Evolutionary conservation across 1,140 invertebrate genomes (phyloP).

Genomic region (Drosophila sproati): DNA sequence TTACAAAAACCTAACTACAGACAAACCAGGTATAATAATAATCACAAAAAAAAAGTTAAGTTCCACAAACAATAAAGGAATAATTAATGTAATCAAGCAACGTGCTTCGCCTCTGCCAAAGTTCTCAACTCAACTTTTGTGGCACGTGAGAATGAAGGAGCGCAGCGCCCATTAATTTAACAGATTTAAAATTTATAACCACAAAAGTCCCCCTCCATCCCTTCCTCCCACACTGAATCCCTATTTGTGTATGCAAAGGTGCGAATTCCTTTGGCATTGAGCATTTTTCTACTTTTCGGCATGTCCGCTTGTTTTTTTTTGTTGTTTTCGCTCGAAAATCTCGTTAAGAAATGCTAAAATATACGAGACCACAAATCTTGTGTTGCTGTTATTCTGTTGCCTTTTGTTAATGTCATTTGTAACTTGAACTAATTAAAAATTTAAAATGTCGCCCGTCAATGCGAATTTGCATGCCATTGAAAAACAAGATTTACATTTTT

Average conservation of each 20-base stretch:
- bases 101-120: constrained; percentile 47
- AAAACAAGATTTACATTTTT: constrained; percentile 12
- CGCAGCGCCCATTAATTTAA: constrained; percentile 74
- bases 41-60: constrained; percentile 34
- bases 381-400: constrained; percentile 47
- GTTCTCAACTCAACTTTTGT: constrained; percentile 48
- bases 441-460: constrained; percentile 42
- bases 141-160: constrained; percentile 72
- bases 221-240: neutral
- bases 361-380: constrained; percentile 72
- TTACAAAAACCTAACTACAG: constrained; percentile 39
- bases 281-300: constrained; percentile 27
- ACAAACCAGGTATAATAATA: constrained; percentile 7
- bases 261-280: constrained; percentile 58
- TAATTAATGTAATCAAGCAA: constrained; percentile 83
- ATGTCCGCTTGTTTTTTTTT: constrained; percentile 39
- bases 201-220: constrained; percentile 21
- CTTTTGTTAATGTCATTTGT: constrained; percentile 75
- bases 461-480: neutral
- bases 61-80: constrained; percentile 78
- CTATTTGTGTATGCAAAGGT: constrained; percentile 81
- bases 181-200: constrained; percentile 84
- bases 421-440: constrained; percentile 80
- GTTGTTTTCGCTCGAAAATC: constrained; percentile 46
- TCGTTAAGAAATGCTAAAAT: constrained; percentile 81